Percentiles rank a stretch among this genome's conserved stretches.
These are phyloP conservation scores for Drosophila multiciliata DNA, from an alignment of 2,888 invertebrate genomes.

Conservation along the genomic window DNA sequence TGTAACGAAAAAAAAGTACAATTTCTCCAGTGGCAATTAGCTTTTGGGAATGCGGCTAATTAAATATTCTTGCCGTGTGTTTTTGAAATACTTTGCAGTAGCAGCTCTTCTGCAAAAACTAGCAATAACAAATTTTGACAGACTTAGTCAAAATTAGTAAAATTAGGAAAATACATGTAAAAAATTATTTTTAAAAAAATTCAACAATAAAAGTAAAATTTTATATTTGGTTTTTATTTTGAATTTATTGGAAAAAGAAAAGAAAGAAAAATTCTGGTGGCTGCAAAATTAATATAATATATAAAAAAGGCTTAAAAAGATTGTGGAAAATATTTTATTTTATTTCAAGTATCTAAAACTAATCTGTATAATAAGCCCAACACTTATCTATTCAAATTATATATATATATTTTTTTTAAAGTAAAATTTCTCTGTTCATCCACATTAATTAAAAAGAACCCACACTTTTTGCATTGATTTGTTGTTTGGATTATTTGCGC, in stretches of 20 bases:
- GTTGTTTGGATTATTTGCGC: constrained; percentile 6
- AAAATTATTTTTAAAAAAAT: neutral
- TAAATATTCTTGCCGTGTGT: constrained; percentile 23
- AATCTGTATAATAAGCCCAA: neutral
- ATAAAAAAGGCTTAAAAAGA: neutral
- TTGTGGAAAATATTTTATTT: neutral
- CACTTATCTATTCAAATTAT: neutral
- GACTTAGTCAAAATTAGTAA: neutral
- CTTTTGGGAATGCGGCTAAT: constrained; percentile 36
- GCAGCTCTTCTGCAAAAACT: neutral
- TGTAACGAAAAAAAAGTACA: constrained; percentile 23
- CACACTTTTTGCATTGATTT: constrained; percentile 27
- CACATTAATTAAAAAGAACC: constrained; percentile 2
- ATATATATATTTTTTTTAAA: neutral
- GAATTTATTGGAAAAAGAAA: neutral
- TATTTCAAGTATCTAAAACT: neutral
- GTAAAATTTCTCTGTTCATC: neutral
- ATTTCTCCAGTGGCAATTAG: constrained; percentile 38
- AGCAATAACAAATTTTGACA: neutral
- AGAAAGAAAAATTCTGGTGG: too few species aligned
- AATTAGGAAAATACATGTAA: neutral
- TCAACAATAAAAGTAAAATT: neutral
- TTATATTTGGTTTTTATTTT: neutral
- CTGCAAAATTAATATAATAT: neutral
- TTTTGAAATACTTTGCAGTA: neutral